These are phyloP conservation scores for Zalophus californianus DNA, from an alignment of 2,797 vertebrate species.

Conservation along the genomic window DNA sequence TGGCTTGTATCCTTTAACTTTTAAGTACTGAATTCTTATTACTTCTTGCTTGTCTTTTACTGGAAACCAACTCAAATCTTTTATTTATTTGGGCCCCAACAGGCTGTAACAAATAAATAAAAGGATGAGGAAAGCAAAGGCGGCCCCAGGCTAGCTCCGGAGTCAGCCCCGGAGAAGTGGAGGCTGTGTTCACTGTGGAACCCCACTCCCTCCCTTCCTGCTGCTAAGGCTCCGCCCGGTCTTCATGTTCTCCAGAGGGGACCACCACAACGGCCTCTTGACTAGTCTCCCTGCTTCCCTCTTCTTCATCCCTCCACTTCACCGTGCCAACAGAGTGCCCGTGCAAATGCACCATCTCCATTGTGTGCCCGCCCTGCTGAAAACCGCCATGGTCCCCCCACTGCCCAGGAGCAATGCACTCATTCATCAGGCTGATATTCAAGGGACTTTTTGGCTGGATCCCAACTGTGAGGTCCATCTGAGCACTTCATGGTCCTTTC, in stretches of 20 bases:
- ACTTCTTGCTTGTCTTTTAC: neutral
- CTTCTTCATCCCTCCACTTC: neutral
- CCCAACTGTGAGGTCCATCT: neutral
- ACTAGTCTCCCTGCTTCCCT: neutral
- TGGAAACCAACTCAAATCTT: neutral
- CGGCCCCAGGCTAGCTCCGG: neutral
- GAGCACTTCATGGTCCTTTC: neutral
- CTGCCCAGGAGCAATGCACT: neutral
- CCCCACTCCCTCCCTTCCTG: neutral
- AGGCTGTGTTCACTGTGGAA: neutral
- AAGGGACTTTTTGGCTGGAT: neutral
- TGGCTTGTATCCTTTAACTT: neutral
- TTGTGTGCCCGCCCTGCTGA: neutral
- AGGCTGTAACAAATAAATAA: neutral
- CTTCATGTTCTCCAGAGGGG: neutral
- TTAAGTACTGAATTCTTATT: neutral
- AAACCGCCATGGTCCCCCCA: neutral
- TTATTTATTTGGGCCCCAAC: neutral
- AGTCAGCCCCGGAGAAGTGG: rapidly evolving
- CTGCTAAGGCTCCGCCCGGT: neutral
- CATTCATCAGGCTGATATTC: neutral
- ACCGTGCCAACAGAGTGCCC: neutral
- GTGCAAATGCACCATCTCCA: neutral
- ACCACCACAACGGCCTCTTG: neutral
- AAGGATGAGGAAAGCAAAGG: neutral